Evolutionary conservation across 1,140 invertebrate species (phyloP).

Genomic region (Meteorus sp.): DNA sequence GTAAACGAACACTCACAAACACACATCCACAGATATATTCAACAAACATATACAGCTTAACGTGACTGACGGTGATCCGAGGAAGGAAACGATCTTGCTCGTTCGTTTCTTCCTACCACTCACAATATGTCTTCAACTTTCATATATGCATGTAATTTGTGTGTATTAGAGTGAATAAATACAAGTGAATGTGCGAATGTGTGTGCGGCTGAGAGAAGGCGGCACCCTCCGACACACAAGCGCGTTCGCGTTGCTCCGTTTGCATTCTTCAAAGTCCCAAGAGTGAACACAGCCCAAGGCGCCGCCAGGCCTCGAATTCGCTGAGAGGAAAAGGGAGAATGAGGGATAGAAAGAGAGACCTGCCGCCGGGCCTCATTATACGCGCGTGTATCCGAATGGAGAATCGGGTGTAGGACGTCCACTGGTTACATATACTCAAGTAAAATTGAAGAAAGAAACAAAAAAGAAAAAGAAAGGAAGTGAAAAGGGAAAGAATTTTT

Average conservation of each 20-base stretch:
- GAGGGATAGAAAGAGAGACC: no score
- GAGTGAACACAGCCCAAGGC: slow-evolving; percentile 29
- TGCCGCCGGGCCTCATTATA: slow-evolving; percentile 25
- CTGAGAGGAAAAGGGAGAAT: no score
- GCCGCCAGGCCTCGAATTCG: no score
- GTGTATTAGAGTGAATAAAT: no score
- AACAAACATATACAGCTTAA: background rate
- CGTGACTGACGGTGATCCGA: background rate
- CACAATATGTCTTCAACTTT: background rate
- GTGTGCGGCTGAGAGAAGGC: background rate
- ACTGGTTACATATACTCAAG: no score
- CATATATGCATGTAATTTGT: background rate
- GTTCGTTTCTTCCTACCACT: background rate
- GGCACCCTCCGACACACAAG: slow-evolving; percentile 3
- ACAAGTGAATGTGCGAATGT: background rate
- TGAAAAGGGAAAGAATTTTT: no score
- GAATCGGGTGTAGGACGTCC: no score
- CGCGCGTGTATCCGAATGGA: slow-evolving; percentile 13
- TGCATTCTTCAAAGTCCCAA: slow-evolving; percentile 40
- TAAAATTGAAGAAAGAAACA: no score
- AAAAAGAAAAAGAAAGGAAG: no score
- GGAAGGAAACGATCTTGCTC: background rate
- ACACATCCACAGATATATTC: background rate
- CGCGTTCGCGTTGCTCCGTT: slow-evolving; percentile 43
- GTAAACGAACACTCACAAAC: background rate